A percentile compares a stretch with the other conserved stretches of the same genome.
phyloP scores from a whole-genome alignment of 2,113 vertebrate genomes.

The Todiramphus saurophagus region DNA sequence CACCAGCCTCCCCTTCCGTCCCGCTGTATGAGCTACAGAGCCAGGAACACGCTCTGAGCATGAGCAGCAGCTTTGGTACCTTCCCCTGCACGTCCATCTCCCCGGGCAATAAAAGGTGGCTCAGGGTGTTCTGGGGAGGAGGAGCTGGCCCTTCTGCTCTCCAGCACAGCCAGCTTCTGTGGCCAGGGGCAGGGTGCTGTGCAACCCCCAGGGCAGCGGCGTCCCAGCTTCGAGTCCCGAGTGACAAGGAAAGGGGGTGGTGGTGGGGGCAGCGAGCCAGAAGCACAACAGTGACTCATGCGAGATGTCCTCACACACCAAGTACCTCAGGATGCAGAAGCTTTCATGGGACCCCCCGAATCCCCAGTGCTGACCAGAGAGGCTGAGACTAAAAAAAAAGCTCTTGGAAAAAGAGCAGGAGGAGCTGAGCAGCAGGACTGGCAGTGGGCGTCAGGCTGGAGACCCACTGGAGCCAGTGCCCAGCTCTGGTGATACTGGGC shows the following conservation, averaged over 20 bases:
- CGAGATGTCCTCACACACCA: background rate
- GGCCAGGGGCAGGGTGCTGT: background rate
- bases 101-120: background rate
- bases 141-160: background rate
- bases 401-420: background rate
- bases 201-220: background rate
- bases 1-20: background rate
- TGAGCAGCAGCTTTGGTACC: rapidly evolving
- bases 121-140: background rate
- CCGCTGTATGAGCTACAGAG: background rate
- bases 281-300: rapidly evolving
- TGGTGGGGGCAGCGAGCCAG: background rate
- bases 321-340: background rate
- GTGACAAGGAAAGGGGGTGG: background rate
- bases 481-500: background rate
- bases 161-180: too few species aligned
- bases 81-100: background rate
- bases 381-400: background rate
- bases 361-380: background rate
- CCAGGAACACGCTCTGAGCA: background rate
- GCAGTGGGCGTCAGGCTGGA: background rate
- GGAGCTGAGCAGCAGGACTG: background rate
- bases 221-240: too few species aligned
- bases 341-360: background rate
- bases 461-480: background rate